Evolutionary conservation across 1,140 invertebrate genomes (phyloP).

Genomic region (Arion vulgaris): DNA sequence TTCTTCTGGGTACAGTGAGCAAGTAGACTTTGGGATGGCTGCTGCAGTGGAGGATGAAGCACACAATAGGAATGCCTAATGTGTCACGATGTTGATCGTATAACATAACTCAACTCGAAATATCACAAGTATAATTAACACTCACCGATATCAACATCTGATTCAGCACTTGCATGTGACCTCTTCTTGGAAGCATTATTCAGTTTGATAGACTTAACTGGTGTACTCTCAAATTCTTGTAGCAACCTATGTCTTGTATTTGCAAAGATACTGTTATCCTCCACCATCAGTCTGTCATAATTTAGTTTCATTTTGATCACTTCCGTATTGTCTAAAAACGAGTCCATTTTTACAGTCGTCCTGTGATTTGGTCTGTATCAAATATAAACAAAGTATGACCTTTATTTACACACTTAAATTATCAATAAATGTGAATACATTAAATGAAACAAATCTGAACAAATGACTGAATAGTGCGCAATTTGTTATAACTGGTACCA

Average conservation of each 20-base stretch:
- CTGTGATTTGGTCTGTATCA: not conserved
- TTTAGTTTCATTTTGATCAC: constrained; percentile 15
- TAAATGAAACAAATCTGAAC: not conserved
- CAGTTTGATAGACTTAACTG: not conserved
- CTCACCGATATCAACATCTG: too few species aligned
- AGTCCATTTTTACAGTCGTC: not conserved
- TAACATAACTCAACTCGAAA: too few species aligned
- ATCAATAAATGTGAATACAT: not conserved
- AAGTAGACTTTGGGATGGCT: too few species aligned
- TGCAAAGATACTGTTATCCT: not conserved
- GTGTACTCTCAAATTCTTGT: constrained; percentile 16
- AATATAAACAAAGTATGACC: not conserved
- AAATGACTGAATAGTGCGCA: too few species aligned
- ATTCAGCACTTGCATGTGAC: not conserved
- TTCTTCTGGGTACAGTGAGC: too few species aligned
- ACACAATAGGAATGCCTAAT: too few species aligned
- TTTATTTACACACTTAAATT: not conserved
- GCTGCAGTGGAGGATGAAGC: too few species aligned
- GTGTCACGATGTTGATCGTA: too few species aligned
- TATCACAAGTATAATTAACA: too few species aligned
- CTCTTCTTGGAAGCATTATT: not conserved
- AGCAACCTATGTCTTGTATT: constrained; percentile 21
- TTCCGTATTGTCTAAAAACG: not conserved
- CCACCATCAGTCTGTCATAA: not conserved
- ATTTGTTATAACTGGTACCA: too few species aligned